Conservation (phyloP, 1,140 invertebrate species). For the Lutraria rhynchaena region DNA sequence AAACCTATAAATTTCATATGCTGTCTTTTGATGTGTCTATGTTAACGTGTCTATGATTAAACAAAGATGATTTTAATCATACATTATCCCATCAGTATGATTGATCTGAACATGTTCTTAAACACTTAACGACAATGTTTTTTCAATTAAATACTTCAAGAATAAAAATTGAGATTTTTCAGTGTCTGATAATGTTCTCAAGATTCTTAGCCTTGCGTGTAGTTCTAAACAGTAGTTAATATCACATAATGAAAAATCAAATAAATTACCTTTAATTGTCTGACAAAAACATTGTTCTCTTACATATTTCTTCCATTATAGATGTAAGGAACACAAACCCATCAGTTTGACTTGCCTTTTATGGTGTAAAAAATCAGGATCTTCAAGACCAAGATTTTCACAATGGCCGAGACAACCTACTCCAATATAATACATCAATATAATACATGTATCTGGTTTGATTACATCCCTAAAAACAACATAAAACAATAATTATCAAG, state of each 20-base stretch:
- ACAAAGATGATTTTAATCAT: not conserved
- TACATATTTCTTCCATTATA: slow-evolving; percentile 78
- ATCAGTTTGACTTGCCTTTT: slow-evolving; percentile 72
- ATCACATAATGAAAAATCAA: too few relatives aligned
- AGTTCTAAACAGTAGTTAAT: too few relatives aligned
- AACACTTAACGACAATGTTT: not conserved
- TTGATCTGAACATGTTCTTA: too few relatives aligned
- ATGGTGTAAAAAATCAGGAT: slow-evolving; percentile 71
- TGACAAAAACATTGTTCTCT: slow-evolving; percentile 77
- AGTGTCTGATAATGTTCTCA: too few relatives aligned
- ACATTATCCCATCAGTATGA: not conserved
- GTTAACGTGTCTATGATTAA: too few relatives aligned
- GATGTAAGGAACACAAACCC: slow-evolving; percentile 73
- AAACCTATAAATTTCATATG: too few relatives aligned
- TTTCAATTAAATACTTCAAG: not conserved
- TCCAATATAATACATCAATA: slow-evolving; percentile 80
- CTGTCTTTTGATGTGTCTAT: too few relatives aligned
- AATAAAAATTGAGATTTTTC: not conserved
- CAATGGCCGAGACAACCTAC: slow-evolving; percentile 75
- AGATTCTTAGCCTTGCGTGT: not conserved
- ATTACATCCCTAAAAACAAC: slow-evolving; percentile 80
- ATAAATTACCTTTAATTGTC: slow-evolving; percentile 81
- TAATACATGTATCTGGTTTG: slow-evolving; percentile 75
- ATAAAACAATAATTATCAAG: too few relatives aligned
- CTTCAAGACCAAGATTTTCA: slow-evolving; percentile 78